phyloP scores from a whole-genome alignment of 2,113 vertebrate genomes.

The Gavia stellata region DNA sequence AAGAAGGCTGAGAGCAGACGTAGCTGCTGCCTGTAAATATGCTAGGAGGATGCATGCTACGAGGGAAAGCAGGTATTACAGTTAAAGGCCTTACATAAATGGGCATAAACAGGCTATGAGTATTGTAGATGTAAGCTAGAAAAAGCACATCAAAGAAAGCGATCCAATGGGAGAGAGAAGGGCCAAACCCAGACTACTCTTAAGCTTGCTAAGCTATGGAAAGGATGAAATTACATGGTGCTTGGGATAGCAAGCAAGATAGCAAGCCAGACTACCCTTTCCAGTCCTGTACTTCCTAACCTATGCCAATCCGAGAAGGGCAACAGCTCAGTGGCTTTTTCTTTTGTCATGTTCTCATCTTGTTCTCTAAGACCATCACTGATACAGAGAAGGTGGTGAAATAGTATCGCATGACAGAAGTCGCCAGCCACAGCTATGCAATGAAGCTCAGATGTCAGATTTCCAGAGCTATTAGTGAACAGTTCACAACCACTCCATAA shows the following conservation, averaged over 20 bases:
- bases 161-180: neutral
- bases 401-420: neutral
- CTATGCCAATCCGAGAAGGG: neutral
- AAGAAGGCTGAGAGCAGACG: neutral
- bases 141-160: neutral
- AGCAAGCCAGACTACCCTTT: neutral
- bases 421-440: neutral
- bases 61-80: neutral
- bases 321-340: neutral
- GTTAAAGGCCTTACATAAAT: neutral
- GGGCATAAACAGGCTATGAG: neutral
- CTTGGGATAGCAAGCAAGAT: neutral
- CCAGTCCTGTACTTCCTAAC: neutral
- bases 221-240: neutral
- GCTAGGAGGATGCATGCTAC: neutral
- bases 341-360: neutral
- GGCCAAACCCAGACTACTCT: neutral
- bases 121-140: neutral
- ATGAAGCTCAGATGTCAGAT: neutral
- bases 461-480: neutral
- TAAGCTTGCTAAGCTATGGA: neutral
- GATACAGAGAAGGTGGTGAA: neutral
- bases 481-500: neutral
- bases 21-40: neutral
- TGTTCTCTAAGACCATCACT: neutral